Conservation (phyloP, 2,888 invertebrate genomes). For the Hetaerina titia region DNA sequence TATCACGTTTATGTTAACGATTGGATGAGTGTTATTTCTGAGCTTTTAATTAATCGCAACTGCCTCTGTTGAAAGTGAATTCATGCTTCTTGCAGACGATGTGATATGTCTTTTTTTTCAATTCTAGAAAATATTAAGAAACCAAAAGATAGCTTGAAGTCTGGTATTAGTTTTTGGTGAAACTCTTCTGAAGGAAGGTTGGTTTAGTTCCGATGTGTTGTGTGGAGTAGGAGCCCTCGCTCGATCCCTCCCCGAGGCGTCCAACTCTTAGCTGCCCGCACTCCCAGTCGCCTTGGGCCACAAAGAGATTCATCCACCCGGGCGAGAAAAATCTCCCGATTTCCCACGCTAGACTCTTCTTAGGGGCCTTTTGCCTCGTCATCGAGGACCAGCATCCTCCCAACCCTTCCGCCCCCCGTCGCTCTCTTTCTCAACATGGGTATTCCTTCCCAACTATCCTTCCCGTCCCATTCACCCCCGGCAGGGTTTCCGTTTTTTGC, state of each 20-base stretch:
- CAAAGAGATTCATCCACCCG: neutral
- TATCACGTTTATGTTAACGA: too few relatives aligned
- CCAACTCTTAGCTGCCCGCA: neutral
- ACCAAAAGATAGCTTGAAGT: too few relatives aligned
- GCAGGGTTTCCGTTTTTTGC: conserved; percentile 32
- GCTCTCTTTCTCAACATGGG: neutral
- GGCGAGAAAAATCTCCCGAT: neutral
- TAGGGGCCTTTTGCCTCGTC: neutral
- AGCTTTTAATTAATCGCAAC: too few relatives aligned
- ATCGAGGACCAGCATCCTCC: neutral
- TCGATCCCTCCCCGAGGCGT: neutral
- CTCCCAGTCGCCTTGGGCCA: neutral
- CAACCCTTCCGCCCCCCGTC: neutral
- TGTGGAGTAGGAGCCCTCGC: neutral
- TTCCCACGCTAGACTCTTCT: neutral
- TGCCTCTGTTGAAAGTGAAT: too few relatives aligned
- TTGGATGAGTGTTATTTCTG: too few relatives aligned
- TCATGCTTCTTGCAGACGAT: too few relatives aligned
- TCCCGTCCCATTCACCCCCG: conserved; percentile 36
- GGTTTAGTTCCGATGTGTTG: neutral
- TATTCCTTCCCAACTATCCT: conserved; percentile 15
- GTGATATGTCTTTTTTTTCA: too few relatives aligned
- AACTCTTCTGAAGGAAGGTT: too few relatives aligned
- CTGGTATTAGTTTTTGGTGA: too few relatives aligned
- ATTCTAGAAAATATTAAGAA: too few relatives aligned